phyloP scores from a whole-genome alignment of 2,888 invertebrate species.

The Campopleginae sp. region DNA sequence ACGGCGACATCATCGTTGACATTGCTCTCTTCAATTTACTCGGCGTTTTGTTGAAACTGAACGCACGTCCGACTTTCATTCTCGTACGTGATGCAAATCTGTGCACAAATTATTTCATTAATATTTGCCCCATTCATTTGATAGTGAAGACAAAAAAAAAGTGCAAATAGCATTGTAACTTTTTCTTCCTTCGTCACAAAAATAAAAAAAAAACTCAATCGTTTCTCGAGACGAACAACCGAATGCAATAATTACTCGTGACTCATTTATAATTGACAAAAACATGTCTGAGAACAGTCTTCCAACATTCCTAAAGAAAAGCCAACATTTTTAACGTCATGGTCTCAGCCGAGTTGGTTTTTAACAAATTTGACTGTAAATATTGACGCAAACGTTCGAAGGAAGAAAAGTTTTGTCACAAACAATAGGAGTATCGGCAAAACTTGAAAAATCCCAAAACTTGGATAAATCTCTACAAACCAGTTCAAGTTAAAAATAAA shows the following conservation, averaged over 20 bases:
- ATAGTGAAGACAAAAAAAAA: constrained; percentile 34
- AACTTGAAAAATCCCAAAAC: constrained; percentile 65
- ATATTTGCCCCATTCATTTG: constrained; percentile 16
- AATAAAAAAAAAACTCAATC: neutral
- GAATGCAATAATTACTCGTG: neutral
- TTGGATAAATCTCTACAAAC: constrained; percentile 62
- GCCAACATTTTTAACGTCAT: neutral
- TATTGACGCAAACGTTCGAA: neutral
- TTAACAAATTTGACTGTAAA: neutral
- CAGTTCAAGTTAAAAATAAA: constrained; percentile 72
- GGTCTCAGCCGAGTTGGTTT: neutral
- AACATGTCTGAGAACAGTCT: neutral
- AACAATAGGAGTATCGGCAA: constrained; percentile 61
- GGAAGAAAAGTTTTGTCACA: constrained; percentile 60
- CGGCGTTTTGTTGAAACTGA: constrained; percentile 98
- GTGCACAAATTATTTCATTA: constrained; percentile 67
- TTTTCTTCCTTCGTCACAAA: constrained; percentile 32
- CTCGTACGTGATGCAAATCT: constrained; percentile 92
- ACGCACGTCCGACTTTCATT: constrained; percentile 95
- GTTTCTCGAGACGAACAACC: neutral
- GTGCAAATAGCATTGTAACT: constrained; percentile 49
- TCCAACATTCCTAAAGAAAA: neutral
- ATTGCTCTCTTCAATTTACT: constrained; percentile 96
- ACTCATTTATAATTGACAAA: neutral
- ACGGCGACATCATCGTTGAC: constrained; percentile 97